Percentiles rank a stretch among this genome's conserved stretches.
phyloP scores from a whole-genome alignment of 2,888 invertebrate species.

The Drosophila subquinaria region DNA sequence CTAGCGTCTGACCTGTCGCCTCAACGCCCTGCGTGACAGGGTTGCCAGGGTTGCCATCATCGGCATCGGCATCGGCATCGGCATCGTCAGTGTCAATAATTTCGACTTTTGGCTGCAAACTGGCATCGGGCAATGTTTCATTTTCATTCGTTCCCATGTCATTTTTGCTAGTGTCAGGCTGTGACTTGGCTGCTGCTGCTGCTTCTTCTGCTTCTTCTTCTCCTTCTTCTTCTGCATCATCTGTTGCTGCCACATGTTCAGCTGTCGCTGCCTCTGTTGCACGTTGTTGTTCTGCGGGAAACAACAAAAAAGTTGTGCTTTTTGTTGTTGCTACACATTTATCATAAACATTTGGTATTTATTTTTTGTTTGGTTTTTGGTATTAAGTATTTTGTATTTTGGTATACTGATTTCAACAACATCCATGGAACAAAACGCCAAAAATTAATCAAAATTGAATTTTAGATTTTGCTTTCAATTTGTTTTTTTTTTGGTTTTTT shows the following conservation, averaged over 20 bases:
- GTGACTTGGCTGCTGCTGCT: not conserved
- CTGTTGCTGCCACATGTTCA: conserved; percentile 25
- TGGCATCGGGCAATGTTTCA: conserved; percentile 29
- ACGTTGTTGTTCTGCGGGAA: conserved; percentile 63
- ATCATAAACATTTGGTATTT: conserved; percentile 46
- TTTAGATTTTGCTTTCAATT: conserved; percentile 48
- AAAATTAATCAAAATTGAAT: conserved; percentile 72
- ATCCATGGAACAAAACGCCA: conserved; percentile 81
- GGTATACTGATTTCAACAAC: conserved; percentile 68
- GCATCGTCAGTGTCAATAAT: conserved; percentile 45
- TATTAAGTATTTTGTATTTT: conserved; percentile 55
- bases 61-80: conserved; percentile 30
- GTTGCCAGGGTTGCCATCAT: conserved; percentile 2
- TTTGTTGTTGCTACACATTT: conserved; percentile 68
- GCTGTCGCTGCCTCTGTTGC: conserved; percentile 62
- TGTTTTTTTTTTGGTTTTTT: conserved; percentile 38
- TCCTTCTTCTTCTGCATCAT: conserved; percentile 6
- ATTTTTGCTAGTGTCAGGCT: conserved; percentile 23
- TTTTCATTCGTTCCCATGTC: conserved; percentile 29
- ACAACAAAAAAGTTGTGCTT: conserved; percentile 74
- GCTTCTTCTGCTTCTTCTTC: not conserved
- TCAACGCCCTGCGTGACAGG: not conserved
- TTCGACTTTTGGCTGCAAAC: conserved; percentile 52
- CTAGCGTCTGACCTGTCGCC: conserved; percentile 86
- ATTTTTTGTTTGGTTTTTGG: conserved; percentile 38